Base-by-base conservation (phyloP, 1,140 invertebrate species). In the Diachasma alloeum region DNA sequence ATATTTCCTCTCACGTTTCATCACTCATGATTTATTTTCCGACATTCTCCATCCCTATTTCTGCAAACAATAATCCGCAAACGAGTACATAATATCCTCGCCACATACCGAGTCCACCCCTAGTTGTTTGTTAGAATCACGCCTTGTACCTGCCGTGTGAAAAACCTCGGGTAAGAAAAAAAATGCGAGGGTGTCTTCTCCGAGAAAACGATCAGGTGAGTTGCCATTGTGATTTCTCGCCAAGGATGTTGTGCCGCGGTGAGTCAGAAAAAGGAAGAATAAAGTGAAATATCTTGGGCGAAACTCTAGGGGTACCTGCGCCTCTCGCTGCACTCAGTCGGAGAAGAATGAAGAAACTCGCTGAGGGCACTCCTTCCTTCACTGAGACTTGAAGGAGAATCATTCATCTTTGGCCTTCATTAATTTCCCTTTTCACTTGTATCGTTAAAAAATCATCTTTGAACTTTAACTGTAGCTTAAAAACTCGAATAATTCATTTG, bases 121-220 rank as follows among this genome's bases (percentile, higher is more conserved):
- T 31, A 31, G 2, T 31, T 4, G 39, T 11, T 42, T 42, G 39
- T 42, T 13, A 42, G 9, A 44, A 13, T 77, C 37, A 66, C 53
- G 53, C 56, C 53, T 31, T 22, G 68, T 81, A 79, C 80, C 80
- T 83, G 83, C 78, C 79, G 79, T 81, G 84, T 86, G 82, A 82
- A 86, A 84, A 83, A 83, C 79, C 74, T 48, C 53, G 72, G 83
- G 85, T 79, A 85, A 85, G 83, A 66, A 31, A 31, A 31, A 6
- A 31, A 31, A 31, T 39, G 26, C n/a, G 31, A 39, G 66, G 31
- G 36, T 31, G 22, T 15, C 24, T 66, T 53, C 48, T 42, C 4
- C 19, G 17, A 56, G 22, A 19, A 13, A 19, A 26, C 13, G 66
- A 68, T 68, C 66, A 68, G 66, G 66, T 68, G 66, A 3, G 36